These are phyloP conservation scores for Gobionotothen gibberifrons DNA, from an alignment of 2,797 vertebrate species.

Conservation along the genomic window DNA sequence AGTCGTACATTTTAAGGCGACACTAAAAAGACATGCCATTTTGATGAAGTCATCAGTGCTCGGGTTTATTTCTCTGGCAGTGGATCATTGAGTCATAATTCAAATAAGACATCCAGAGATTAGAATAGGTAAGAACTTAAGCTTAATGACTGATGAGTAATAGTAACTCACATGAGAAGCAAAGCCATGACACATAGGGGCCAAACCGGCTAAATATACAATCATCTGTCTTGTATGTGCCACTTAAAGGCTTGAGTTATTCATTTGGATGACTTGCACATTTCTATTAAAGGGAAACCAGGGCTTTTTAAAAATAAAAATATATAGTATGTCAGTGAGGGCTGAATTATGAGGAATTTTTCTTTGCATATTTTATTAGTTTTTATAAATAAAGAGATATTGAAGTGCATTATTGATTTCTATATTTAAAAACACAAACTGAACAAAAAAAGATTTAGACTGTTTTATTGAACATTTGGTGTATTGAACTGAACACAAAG, in stretches of 20 bases:
- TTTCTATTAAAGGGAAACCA: too few relatives aligned
- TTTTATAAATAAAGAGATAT: too few relatives aligned
- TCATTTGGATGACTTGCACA: too few relatives aligned
- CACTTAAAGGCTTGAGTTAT: background rate
- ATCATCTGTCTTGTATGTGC: background rate
- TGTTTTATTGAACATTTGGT: too few relatives aligned
- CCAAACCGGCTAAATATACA: background rate
- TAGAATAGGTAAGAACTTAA: background rate
- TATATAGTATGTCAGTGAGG: too few relatives aligned
- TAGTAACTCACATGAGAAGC: background rate
- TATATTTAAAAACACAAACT: too few relatives aligned
- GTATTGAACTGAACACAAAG: too few relatives aligned
- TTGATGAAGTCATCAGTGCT: slow-evolving; percentile 1
- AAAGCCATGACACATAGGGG: background rate
- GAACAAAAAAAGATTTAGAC: too few relatives aligned
- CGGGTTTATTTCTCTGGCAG: background rate
- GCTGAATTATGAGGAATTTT: too few relatives aligned
- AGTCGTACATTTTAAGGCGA: background rate
- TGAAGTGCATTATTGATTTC: too few relatives aligned
- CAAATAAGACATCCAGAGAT: background rate
- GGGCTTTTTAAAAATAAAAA: too few relatives aligned
- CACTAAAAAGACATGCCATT: background rate
- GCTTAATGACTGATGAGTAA: background rate
- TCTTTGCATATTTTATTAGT: too few relatives aligned
- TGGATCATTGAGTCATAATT: slow-evolving; percentile 28